These are phyloP conservation scores for Euschistus heros DNA, from an alignment of 1,140 invertebrate genomes.

Conservation along the genomic window DNA sequence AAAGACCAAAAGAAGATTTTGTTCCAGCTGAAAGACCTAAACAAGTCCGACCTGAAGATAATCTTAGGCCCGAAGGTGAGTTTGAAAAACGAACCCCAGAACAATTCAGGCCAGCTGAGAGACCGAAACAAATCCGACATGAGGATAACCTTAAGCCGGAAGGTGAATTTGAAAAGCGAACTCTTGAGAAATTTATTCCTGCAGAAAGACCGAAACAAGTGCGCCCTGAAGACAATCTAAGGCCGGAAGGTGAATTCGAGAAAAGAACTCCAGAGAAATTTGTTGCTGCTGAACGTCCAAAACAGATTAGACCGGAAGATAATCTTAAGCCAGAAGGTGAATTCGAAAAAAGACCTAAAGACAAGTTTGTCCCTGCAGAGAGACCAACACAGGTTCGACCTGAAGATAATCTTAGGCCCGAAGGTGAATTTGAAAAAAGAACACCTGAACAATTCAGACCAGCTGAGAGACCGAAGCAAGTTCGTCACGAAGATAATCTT, in stretches of 20 bases:
- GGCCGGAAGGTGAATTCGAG: constrained; percentile 39
- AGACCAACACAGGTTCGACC: constrained; percentile 30
- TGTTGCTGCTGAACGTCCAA: constrained; percentile 40
- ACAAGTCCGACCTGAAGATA: constrained; percentile 38
- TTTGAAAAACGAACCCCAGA: constrained; percentile 34
- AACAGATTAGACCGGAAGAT: constrained; percentile 34
- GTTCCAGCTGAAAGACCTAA: constrained; percentile 39
- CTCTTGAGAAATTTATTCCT: constrained; percentile 32
- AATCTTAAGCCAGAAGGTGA: constrained; percentile 47
- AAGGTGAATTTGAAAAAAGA: constrained; percentile 43
- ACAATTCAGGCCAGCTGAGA: constrained; percentile 30
- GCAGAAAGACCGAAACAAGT: constrained; percentile 32
- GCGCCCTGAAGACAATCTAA: constrained; percentile 40
- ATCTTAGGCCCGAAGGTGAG: constrained; percentile 43
- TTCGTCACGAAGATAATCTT: constrained; percentile 38
- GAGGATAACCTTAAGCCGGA: constrained; percentile 38
- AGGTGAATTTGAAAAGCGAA: constrained; percentile 44
- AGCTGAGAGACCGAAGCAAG: constrained; percentile 30
- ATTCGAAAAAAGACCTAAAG: constrained; percentile 43
- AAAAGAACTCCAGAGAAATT: constrained; percentile 37
- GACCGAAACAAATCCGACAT: constrained; percentile 30
- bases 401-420: constrained; percentile 43
- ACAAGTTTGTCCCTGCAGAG: constrained; percentile 38
- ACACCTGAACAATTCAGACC: constrained; percentile 35
- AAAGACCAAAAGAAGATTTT: constrained; percentile 35